These are phyloP conservation scores for Amphiprion percula DNA, from an alignment of 2,113 vertebrate genomes.

Conservation along the genomic window DNA sequence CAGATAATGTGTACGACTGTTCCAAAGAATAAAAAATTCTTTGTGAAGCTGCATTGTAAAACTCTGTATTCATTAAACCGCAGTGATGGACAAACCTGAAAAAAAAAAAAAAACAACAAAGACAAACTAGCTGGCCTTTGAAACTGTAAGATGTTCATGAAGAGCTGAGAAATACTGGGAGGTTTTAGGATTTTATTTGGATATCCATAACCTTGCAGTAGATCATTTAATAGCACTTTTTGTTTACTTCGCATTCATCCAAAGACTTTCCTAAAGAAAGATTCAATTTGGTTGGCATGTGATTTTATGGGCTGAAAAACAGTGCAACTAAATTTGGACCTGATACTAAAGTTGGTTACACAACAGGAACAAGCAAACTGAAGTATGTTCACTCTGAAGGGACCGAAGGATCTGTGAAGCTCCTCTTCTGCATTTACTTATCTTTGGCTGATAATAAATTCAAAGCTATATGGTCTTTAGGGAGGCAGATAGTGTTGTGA, in stretches of 20 bases:
- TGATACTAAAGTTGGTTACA: constrained; percentile 60
- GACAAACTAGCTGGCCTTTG: background rate
- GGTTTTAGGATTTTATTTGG: constrained; percentile 11
- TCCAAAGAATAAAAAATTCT: background rate
- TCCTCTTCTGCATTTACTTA: constrained; percentile 48
- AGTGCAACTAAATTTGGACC: constrained; percentile 54
- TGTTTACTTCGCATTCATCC: constrained; percentile 15
- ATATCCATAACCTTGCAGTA: background rate
- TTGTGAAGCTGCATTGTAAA: background rate
- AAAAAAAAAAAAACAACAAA: background rate
- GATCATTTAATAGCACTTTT: constrained; percentile 18
- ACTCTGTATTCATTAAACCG: background rate
- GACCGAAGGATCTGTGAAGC: constrained; percentile 50
- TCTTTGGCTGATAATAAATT: constrained; percentile 66
- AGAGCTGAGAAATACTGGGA: background rate
- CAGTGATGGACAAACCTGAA: background rate
- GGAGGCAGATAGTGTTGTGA: constrained; percentile 57
- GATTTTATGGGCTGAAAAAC: constrained; percentile 57
- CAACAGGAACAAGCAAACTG: constrained; percentile 49
- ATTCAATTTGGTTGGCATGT: constrained; percentile 50
- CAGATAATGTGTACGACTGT: no score
- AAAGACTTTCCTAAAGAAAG: constrained; percentile 19
- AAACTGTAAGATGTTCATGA: constrained; percentile 6
- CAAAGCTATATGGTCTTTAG: constrained; percentile 61
- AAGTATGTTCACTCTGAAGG: constrained; percentile 43